These are phyloP conservation scores for Spatulosminthurus flaviceps DNA, from an alignment of 2,888 invertebrate genomes.

Conservation along the genomic window DNA sequence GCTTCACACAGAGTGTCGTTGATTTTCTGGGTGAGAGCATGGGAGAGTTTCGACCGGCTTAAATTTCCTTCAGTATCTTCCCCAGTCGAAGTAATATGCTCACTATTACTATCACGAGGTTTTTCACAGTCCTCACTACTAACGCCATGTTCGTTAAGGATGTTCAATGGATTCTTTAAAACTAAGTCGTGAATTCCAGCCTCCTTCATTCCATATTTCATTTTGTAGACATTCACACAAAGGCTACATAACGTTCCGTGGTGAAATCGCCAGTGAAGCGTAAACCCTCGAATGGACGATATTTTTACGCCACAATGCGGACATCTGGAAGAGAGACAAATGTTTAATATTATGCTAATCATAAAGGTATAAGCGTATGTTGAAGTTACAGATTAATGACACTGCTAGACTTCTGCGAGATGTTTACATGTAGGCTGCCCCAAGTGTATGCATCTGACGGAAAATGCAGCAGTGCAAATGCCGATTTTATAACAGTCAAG, in stretches of 20 bases:
- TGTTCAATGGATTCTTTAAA: constrained; percentile 27
- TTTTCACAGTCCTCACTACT: constrained; percentile 33
- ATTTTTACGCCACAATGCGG: constrained; percentile 64
- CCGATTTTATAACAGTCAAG: no score
- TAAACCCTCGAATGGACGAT: constrained; percentile 59
- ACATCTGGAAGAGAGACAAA: constrained; percentile 63
- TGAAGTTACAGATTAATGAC: no score
- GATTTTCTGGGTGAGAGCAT: constrained; percentile 21
- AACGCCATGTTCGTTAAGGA: constrained; percentile 8
- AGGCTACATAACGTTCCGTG: constrained; percentile 63
- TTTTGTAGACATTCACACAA: constrained; percentile 61
- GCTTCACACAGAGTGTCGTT: constrained; percentile 16
- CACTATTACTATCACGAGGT: not conserved
- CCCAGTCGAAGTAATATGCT: not conserved
- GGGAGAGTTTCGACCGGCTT: not conserved
- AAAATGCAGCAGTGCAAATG: no score
- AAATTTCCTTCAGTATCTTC: not conserved
- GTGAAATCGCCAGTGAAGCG: constrained; percentile 63
- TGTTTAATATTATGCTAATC: no score
- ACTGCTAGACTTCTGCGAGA: no score
- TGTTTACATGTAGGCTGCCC: no score
- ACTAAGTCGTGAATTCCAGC: constrained; percentile 60
- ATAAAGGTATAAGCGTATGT: no score
- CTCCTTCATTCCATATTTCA: constrained; percentile 61
- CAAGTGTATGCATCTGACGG: no score